Conservation (phyloP, 2,113 vertebrate species). For the Myocastor coypus region DNA sequence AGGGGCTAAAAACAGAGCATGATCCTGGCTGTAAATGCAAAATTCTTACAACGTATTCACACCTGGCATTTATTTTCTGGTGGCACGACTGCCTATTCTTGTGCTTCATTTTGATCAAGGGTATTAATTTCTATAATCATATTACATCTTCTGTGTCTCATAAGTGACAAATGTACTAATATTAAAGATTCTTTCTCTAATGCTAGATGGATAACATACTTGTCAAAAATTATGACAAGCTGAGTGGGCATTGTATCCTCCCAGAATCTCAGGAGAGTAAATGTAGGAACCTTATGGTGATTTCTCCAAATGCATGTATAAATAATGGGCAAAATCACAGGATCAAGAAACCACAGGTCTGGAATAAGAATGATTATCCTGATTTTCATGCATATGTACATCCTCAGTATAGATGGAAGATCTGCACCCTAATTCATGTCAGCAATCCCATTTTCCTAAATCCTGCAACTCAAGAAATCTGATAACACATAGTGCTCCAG, state of each 20-base stretch:
- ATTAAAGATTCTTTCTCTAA: too few relatives aligned
- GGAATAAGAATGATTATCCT: background rate
- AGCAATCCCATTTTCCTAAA: background rate
- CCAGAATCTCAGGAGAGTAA: background rate
- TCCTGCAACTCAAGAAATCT: background rate
- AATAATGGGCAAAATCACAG: background rate
- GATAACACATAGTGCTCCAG: background rate
- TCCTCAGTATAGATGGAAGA: background rate
- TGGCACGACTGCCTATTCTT: background rate
- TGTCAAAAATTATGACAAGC: background rate
- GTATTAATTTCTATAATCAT: background rate
- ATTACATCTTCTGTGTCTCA: background rate
- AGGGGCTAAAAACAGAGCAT: background rate
- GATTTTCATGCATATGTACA: background rate
- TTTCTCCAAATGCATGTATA: background rate
- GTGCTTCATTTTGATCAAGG: background rate
- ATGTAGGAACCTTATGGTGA: background rate
- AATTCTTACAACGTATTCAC: accelerated
- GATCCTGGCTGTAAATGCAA: background rate
- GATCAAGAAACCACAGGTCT: background rate
- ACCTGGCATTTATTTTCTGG: background rate
- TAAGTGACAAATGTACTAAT: too few relatives aligned
- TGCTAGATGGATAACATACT: too few relatives aligned
- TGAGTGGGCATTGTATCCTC: background rate
- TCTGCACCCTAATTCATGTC: background rate